These are phyloP conservation scores for Malthinus flaveolus DNA, from an alignment of 2,888 invertebrate genomes.

Conservation along the genomic window DNA sequence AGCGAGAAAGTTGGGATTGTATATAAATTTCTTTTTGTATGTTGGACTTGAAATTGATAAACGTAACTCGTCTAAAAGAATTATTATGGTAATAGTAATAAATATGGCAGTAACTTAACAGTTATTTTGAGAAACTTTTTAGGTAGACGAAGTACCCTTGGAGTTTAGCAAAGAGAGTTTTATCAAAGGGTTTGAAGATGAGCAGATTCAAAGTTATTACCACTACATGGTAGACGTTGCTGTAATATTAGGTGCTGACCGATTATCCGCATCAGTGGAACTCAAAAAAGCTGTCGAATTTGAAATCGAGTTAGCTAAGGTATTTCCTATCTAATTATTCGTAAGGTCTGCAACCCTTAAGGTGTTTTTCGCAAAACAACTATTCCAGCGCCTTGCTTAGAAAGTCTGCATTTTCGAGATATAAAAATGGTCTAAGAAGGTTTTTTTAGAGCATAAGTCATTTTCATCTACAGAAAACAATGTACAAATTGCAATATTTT, in stretches of 20 bases:
- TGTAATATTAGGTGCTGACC: slow-evolving; percentile 37
- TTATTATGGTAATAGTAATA: slow-evolving; percentile 81
- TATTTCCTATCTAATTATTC: no score
- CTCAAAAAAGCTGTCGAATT: slow-evolving; percentile 35
- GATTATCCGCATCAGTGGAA: slow-evolving; percentile 30
- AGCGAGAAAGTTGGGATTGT: slow-evolving; percentile 71
- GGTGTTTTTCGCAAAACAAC: no score
- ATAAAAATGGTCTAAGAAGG: no score
- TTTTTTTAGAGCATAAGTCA: no score
- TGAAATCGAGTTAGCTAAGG: slow-evolving; percentile 32
- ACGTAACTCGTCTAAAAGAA: slow-evolving; percentile 81
- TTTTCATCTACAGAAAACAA: no score
- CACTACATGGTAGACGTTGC: slow-evolving; percentile 38
- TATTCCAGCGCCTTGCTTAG: no score
- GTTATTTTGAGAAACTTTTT: background rate
- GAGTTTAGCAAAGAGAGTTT: slow-evolving; percentile 30
- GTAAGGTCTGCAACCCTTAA: no score
- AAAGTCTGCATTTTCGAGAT: no score
- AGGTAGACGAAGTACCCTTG: slow-evolving; percentile 32
- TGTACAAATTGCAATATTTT: no score
- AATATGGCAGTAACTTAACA: slow-evolving; percentile 39
- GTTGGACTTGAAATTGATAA: slow-evolving; percentile 87
- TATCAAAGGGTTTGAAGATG: slow-evolving; percentile 22
- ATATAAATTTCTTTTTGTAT: slow-evolving; percentile 84
- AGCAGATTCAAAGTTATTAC: slow-evolving; percentile 32